A percentile compares a stretch with the other conserved stretches of the same genome.
These are phyloP conservation scores for Syndactyla subalaris DNA, from an alignment of 2,797 vertebrate genomes.

Conservation along the genomic window DNA sequence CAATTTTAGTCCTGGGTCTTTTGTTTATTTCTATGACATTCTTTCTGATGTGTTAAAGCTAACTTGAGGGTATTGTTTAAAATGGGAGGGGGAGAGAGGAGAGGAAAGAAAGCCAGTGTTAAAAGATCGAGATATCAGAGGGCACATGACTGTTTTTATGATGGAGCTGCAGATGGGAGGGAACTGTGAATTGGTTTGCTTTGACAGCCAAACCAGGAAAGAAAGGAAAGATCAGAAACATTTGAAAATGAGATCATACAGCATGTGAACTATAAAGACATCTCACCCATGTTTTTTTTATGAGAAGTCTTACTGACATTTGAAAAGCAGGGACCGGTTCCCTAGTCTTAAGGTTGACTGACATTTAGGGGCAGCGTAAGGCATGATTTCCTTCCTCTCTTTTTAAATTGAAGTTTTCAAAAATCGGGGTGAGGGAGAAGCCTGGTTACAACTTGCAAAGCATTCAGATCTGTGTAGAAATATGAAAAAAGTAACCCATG, in stretches of 20 bases:
- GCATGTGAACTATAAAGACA: slow-evolving; percentile 72
- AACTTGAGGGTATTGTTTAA: slow-evolving; percentile 57
- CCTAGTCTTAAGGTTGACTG: slow-evolving; percentile 75
- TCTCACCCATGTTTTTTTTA: slow-evolving; percentile 74
- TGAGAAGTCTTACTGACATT: slow-evolving; percentile 82
- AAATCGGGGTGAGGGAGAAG: slow-evolving; percentile 68
- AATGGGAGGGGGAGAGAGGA: background rate
- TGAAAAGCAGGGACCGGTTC: slow-evolving; percentile 76
- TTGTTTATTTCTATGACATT: slow-evolving; percentile 73
- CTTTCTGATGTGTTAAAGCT: slow-evolving; percentile 59
- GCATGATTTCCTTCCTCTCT: slow-evolving; percentile 54
- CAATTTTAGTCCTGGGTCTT: slow-evolving; percentile 70
- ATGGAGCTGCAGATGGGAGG: slow-evolving; percentile 27
- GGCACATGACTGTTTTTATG: slow-evolving; percentile 23
- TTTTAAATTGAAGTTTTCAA: slow-evolving; percentile 78
- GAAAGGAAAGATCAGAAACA: slow-evolving; percentile 76
- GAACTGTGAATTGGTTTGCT: slow-evolving; percentile 58
- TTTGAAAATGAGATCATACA: slow-evolving; percentile 81
- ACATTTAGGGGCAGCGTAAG: slow-evolving; percentile 76
- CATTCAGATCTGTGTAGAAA: slow-evolving; percentile 71
- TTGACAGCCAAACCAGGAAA: slow-evolving; percentile 56
- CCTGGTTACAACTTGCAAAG: slow-evolving; percentile 74
- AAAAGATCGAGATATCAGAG: slow-evolving; percentile 22
- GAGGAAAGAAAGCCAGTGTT: background rate
- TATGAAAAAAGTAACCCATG: slow-evolving; percentile 72